Conservation (phyloP, 2,113 vertebrate genomes). For the Rhinichthys klamathensis region DNA sequence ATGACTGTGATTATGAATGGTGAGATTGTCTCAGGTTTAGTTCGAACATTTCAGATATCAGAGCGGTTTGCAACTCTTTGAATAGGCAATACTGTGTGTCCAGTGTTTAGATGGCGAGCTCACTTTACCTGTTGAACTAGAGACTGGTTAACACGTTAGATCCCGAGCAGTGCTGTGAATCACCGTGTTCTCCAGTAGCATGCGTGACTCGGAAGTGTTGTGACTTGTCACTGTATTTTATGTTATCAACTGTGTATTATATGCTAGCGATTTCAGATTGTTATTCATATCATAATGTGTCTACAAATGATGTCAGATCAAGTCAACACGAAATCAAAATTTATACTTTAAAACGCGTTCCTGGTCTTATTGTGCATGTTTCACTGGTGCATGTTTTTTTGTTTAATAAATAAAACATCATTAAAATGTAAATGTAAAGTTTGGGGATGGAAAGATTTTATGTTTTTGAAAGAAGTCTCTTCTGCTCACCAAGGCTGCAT, state of each 20-base stretch:
- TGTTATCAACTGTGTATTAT: not conserved
- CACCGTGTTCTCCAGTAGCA: not conserved
- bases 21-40: slow-evolving; percentile 42
- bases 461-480: not conserved
- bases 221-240: not conserved
- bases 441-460: not conserved
- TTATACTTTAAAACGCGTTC: not conserved
- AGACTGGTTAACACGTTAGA: not conserved
- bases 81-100: slow-evolving; percentile 14
- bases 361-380: not conserved
- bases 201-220: slow-evolving; percentile 2
- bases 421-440: not conserved
- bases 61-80: not conserved
- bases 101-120: not conserved
- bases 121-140: not conserved
- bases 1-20: slow-evolving; percentile 51
- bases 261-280: not conserved
- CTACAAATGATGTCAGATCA: not conserved
- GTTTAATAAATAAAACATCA: not conserved
- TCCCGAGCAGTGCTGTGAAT: slow-evolving; percentile 17
- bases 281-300: slow-evolving; percentile 14
- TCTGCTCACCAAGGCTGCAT: not conserved
- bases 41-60: not conserved
- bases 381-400: not conserved
- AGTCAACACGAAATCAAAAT: not conserved